phyloP scores from a whole-genome alignment of 2,797 vertebrate genomes.

The Cephalopachus bancanus region DNA sequence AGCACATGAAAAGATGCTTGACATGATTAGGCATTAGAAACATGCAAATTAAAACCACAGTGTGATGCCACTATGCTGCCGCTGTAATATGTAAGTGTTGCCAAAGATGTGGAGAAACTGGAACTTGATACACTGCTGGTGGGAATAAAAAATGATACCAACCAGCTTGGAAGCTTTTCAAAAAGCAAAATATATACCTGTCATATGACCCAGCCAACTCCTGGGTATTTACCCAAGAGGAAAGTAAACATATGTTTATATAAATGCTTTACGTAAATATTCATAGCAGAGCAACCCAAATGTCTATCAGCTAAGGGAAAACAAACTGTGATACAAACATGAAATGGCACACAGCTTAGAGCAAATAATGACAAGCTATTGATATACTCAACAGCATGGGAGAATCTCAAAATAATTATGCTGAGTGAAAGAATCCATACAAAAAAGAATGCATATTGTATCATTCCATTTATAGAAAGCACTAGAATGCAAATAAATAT shows the following conservation, averaged over 20 bases:
- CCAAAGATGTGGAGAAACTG: not conserved
- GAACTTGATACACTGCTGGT: not conserved
- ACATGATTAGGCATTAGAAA: not conserved
- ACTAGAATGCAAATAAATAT: not conserved
- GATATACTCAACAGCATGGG: not conserved
- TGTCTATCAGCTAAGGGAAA: not conserved
- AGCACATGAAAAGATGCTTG: not conserved
- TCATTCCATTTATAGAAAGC: not conserved
- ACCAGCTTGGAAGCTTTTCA: not conserved
- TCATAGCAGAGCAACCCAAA: not conserved
- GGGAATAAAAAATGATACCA: not conserved
- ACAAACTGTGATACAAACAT: not conserved
- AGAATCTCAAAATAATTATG: not conserved
- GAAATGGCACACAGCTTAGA: not conserved
- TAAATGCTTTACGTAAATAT: slow-evolving; percentile 23
- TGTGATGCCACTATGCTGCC: not conserved
- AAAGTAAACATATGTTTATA: slow-evolving; percentile 16
- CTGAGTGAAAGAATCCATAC: not conserved
- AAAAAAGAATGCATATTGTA: not conserved
- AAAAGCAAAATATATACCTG: not conserved
- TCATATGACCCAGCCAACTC: not conserved
- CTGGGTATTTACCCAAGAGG: not conserved
- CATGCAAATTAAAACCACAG: not conserved
- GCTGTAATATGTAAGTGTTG: not conserved
- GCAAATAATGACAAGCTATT: not conserved